phyloP scores from a whole-genome alignment of 2,797 vertebrate genomes.

The Myiothlypis chrysogaster region DNA sequence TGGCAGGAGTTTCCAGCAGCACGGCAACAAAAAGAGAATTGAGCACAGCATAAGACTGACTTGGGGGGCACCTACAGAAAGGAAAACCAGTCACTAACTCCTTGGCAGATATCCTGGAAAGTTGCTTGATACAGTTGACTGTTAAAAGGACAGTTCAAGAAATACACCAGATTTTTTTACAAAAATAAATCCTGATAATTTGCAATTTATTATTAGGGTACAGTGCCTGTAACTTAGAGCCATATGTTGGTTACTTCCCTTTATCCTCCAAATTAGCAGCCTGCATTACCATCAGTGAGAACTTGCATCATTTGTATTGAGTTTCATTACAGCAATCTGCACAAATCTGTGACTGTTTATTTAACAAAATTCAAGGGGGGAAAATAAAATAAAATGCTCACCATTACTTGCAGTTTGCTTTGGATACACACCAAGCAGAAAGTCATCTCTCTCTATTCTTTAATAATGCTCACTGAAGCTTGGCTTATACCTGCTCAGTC shows the following conservation, averaged over 20 bases:
- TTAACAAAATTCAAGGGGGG: background rate
- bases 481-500: background rate
- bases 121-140: background rate
- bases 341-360: background rate
- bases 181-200: background rate
- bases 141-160: background rate
- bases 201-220: background rate
- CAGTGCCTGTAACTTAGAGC: background rate
- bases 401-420: background rate
- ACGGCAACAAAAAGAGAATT: background rate
- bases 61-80: background rate
- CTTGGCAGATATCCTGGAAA: background rate
- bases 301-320: background rate
- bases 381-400: background rate
- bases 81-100: background rate
- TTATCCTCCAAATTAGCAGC: background rate
- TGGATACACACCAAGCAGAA: background rate
- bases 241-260: background rate
- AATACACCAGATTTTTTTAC: background rate
- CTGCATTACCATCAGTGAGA: background rate
- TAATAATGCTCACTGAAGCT: background rate
- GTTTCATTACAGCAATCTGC: background rate
- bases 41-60: fast-evolving
- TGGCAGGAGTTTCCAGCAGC: background rate
- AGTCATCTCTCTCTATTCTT: background rate